Evolutionary conservation across 37 sponge, comb jelly and placozoan species (phyloP), one percentile per base, ranked within the genome.

Genomic region (Geodia barretti): DNA sequence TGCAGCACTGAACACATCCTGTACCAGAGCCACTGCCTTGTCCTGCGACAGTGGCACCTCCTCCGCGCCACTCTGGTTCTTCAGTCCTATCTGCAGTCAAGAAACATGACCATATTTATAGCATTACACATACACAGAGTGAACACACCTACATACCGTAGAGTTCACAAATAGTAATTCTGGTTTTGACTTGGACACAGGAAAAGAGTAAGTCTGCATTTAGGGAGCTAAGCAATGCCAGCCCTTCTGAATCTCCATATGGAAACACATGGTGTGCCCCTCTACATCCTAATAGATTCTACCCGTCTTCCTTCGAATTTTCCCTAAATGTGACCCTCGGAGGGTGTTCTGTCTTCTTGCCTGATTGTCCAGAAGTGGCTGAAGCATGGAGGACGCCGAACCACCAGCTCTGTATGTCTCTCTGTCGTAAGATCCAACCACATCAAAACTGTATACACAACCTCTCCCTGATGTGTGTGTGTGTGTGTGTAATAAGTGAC

Each of bases 361-460:
- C 88, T 98, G 99, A 87, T 98, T 98, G 85, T 98, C 99, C 28
- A 98, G 86, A 1, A 98, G 94, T 33, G 99, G 99, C 71, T 98
- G 99, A 0, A 98, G 80, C 92, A 98, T 93, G 39, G 94, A 62
- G 8, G 99, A 82, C 8, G 95, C 94, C 39, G 96, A 88, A 0
- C 99, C 99, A 21, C 91, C 86, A 42, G 99, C 94, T 69, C 96
- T 75, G 75, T 91, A 96, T 19, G 80, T 75, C 75, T 98, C 96
- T 21, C 96, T 58, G 82, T 98, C 94, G 47, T 91, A 98, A 9
- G 96, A 95, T 4, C 99, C 99, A 41, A 98, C 95, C 4, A 96
- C 94, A 65, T 98, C 99, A 83, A 92, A 98, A 39, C 99, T 95
- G 69, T 87, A 98, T n/a, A 98, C 84, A 75, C 95, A 94, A 24